These are phyloP conservation scores for Galleria mellonella DNA, from an alignment of 1,140 invertebrate genomes.

Conservation along the genomic window DNA sequence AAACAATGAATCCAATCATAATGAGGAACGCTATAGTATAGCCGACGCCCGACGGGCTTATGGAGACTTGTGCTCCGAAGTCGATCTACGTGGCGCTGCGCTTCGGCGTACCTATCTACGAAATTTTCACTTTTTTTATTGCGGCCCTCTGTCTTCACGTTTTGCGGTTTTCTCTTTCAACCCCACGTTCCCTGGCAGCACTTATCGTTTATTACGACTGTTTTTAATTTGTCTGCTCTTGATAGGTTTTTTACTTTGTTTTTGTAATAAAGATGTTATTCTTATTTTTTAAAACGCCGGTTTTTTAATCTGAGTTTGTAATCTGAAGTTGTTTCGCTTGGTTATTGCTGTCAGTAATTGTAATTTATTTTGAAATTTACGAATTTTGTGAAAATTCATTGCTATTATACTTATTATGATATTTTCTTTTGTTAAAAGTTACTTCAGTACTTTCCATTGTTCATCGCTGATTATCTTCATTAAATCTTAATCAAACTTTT, in stretches of 20 bases:
- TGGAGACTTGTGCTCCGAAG: background rate
- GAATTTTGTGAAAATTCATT: background rate
- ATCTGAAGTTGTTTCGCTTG: no score
- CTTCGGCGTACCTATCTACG: slow-evolving; percentile 2
- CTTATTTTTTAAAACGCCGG: no score
- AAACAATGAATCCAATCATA: slow-evolving; percentile 30
- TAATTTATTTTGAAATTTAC: background rate
- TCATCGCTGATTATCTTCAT: no score
- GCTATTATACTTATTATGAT: background rate
- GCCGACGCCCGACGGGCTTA: background rate
- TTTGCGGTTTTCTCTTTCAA: slow-evolving; percentile 24
- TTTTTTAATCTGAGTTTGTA: no score
- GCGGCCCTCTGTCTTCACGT: slow-evolving; percentile 12
- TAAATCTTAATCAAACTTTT: no score
- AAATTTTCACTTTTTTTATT: slow-evolving; percentile 17
- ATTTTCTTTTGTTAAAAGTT: background rate
- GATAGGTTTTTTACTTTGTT: slow-evolving; percentile 7
- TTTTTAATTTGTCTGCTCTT: slow-evolving; percentile 27
- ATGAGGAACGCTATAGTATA: slow-evolving; percentile 10
- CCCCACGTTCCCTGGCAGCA: slow-evolving; percentile 17
- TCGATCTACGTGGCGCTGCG: background rate
- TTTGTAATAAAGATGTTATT: no score
- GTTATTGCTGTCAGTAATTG: no score
- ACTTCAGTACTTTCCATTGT: background rate
- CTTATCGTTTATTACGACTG: slow-evolving; percentile 30